Percentiles rank a stretch among this genome's conserved stretches.
phyloP scores from a whole-genome alignment of 2,113 vertebrate species.

The Petroica traversi region DNA sequence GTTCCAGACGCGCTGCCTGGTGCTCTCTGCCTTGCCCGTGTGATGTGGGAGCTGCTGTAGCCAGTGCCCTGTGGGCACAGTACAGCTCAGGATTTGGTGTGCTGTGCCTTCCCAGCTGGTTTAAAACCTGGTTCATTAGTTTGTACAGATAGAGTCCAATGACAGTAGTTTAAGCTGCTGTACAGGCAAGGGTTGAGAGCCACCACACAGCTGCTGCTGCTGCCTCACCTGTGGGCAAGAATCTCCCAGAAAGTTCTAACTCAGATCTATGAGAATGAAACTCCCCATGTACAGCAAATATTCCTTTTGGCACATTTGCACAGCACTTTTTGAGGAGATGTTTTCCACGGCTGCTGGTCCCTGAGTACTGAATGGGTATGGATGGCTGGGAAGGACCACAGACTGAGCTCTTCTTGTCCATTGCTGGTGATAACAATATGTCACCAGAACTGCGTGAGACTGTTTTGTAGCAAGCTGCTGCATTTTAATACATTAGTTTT shows the following conservation, averaged over 20 bases:
- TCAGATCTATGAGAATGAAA: background rate
- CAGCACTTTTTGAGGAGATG: background rate
- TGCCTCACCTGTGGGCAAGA: background rate
- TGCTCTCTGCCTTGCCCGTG: background rate
- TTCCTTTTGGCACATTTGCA: background rate
- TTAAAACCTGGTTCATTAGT: background rate
- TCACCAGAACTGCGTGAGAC: background rate
- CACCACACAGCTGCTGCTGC: background rate
- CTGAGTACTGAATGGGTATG: background rate
- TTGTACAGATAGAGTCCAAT: background rate
- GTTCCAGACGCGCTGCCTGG: background rate
- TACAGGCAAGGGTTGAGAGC: background rate
- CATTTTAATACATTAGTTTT: slow-evolving; percentile 11
- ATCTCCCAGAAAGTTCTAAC: background rate
- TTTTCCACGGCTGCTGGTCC: background rate
- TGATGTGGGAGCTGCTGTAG: background rate
- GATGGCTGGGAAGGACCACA: background rate
- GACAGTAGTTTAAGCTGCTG: background rate
- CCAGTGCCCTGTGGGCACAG: background rate
- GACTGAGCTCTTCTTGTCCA: background rate
- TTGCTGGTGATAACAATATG: background rate
- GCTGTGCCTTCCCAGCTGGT: background rate
- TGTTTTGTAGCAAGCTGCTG: background rate
- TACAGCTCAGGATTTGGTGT: background rate
- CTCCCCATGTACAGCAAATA: background rate